Base-by-base conservation (phyloP, 2,888 invertebrate genomes). In the Protula sp. region DNA sequence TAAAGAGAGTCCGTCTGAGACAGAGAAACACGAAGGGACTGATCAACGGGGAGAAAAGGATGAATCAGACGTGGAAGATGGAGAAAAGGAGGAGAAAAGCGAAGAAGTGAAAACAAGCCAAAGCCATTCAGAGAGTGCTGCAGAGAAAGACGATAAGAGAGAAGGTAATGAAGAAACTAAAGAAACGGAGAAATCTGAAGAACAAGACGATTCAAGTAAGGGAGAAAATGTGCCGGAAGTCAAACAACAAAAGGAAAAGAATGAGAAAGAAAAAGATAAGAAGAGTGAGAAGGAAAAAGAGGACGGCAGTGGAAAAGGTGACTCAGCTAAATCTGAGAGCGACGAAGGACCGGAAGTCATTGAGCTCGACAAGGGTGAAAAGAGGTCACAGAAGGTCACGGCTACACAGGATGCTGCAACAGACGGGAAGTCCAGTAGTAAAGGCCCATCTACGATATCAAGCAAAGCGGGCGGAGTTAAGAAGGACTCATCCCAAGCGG, bases 71-170 rank as follows among this genome's bases (percentile, higher is more conserved):
- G 4, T 29, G 9, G 58, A 55, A 30, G 54, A 53, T 24, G 28
- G 28, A n/a, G 3, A 5, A 53, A 52, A 50, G 51, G 57, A 56
- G 29, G 52, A 56, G 19, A 29, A 4, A n/a, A n/a, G n/a, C n/a
- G n/a, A n/a, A n/a, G n/a, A n/a, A n/a, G n/a, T n/a, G n/a, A n/a
- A n/a, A n/a, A n/a, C n/a, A n/a, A n/a, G n/a, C n/a, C n/a, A n/a
- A n/a, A n/a, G n/a, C n/a, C n/a, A 52, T 19, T 24, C 51, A 50
- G 27, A 56, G 29, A 57, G 57, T 14, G 56, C n/a, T 22, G 19
- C 4, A 57, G 52, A 19, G 55, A 57, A 56, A 26, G 47, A 55
- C 19, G 28, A 38, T 5, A 24, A 14, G 54, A 54, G 29, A n/a
- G n/a, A n/a, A n/a, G 29, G 4, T 5, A 4, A 53, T 53, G 52